Evolutionary conservation across 2,113 vertebrate species (phyloP).

Genomic region (Agapornis roseicollis): DNA sequence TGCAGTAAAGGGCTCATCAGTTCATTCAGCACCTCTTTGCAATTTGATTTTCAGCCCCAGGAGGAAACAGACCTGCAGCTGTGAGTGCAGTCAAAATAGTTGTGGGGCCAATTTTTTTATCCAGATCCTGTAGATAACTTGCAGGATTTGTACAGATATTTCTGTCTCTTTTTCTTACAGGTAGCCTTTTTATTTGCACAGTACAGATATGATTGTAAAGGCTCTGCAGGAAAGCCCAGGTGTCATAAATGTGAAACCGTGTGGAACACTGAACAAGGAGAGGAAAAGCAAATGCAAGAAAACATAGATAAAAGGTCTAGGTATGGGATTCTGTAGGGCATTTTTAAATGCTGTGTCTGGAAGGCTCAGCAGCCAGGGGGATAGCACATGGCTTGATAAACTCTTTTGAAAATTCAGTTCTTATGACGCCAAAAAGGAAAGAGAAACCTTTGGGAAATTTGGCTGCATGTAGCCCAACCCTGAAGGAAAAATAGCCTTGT

Average conservation of each 20-base stretch:
- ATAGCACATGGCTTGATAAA: not conserved
- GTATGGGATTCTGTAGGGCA: not conserved
- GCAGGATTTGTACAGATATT: not conserved
- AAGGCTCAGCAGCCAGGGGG: not conserved
- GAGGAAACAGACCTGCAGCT: not conserved
- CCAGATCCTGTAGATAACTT: not conserved
- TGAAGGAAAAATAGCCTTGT: not conserved
- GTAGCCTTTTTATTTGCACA: not conserved
- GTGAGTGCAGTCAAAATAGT: not conserved
- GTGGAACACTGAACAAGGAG: not conserved
- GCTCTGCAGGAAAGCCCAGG: not conserved
- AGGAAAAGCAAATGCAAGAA: not conserved
- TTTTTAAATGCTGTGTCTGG: not conserved
- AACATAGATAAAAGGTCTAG: not conserved
- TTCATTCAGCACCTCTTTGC: not conserved
- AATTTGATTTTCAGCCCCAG: not conserved
- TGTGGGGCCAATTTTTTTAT: not conserved
- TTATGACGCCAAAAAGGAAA: not conserved
- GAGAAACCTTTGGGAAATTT: not conserved
- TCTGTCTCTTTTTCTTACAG: not conserved
- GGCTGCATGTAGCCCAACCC: not conserved
- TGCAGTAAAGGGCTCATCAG: not conserved
- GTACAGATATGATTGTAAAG: not conserved
- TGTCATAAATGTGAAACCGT: not conserved
- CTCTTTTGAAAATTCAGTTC: not conserved